These are phyloP conservation scores for Folsomia manolachei DNA, from an alignment of 2,888 invertebrate genomes.

Conservation along the genomic window DNA sequence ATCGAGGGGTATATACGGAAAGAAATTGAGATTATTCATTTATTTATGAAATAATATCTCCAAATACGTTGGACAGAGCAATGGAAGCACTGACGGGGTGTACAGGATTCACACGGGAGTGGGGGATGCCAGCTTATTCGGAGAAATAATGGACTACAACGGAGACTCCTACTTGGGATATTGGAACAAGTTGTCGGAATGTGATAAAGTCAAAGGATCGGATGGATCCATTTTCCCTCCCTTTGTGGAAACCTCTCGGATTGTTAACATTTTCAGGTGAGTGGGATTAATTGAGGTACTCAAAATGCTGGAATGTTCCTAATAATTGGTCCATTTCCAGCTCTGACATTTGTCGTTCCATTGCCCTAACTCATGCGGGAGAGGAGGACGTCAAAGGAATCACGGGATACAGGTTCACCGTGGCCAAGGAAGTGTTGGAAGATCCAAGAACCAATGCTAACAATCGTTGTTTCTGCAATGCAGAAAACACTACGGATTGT, in stretches of 20 bases:
- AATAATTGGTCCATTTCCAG: too few relatives aligned
- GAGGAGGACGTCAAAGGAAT: constrained; percentile 16
- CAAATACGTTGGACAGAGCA: background rate
- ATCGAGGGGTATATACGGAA: constrained; percentile 21
- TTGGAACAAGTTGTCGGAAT: constrained; percentile 5
- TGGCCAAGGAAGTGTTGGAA: constrained; percentile 4
- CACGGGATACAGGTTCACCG: constrained; percentile 19
- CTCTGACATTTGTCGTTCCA: constrained; percentile 23
- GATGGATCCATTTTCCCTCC: constrained; percentile 27
- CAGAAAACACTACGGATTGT: constrained; percentile 10
- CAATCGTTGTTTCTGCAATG: constrained; percentile 22
- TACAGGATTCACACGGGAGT: constrained; percentile 21
- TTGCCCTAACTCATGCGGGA: constrained; percentile 10
- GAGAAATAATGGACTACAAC: constrained; percentile 2
- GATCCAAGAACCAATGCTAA: constrained; percentile 5
- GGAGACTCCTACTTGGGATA: background rate
- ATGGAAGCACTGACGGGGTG: constrained; percentile 7
- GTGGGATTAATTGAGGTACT: too few relatives aligned
- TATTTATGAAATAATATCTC: background rate
- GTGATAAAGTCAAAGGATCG: constrained; percentile 16
- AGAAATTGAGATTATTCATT: too few relatives aligned
- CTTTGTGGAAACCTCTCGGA: constrained; percentile 9
- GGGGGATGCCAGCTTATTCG: constrained; percentile 14
- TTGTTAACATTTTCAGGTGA: constrained; percentile 21
- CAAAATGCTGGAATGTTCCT: too few relatives aligned